Evolutionary conservation across 2,888 invertebrate species (phyloP).

Genomic region (Ectemnius lituratus): DNA sequence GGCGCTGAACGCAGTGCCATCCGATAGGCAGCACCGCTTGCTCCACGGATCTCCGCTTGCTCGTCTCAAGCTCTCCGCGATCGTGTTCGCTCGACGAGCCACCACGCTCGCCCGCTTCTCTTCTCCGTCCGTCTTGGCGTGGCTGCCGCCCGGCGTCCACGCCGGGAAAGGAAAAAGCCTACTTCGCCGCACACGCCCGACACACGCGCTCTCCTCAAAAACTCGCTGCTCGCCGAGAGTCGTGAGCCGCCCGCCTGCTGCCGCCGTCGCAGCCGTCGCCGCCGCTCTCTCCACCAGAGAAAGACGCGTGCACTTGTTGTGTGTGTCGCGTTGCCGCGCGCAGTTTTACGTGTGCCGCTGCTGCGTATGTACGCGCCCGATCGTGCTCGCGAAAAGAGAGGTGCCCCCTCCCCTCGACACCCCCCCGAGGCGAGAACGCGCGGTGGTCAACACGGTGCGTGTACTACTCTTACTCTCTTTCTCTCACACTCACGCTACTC

Average conservation of each 20-base stretch:
- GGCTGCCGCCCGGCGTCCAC: constrained; percentile 49
- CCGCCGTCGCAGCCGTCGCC: constrained; percentile 18
- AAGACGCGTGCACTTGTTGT: constrained; percentile 52
- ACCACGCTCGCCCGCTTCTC: constrained; percentile 48
- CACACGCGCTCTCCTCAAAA: constrained; percentile 34
- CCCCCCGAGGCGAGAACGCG: constrained; percentile 56
- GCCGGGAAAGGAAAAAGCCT: constrained; percentile 50
- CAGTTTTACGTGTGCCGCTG: constrained; percentile 47
- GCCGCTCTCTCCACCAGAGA: not conserved
- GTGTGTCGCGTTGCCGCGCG: constrained; percentile 53
- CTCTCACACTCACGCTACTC: constrained; percentile 35
- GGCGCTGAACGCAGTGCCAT: constrained; percentile 72
- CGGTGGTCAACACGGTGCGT: constrained; percentile 67
- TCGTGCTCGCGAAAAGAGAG: constrained; percentile 57
- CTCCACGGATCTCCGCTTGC: constrained; percentile 63
- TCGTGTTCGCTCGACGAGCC: constrained; percentile 51
- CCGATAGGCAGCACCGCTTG: constrained; percentile 72
- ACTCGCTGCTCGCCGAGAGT: constrained; percentile 18
- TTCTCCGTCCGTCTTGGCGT: constrained; percentile 42
- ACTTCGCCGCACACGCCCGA: constrained; percentile 23
- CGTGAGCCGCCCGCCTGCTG: constrained; percentile 24
- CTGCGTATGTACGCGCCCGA: constrained; percentile 42
- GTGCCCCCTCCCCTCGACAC: constrained; percentile 50
- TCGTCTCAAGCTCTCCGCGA: constrained; percentile 49
- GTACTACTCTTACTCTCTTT: constrained; percentile 46